Evolutionary conservation across 2,888 invertebrate species (phyloP), one percentile per base, ranked within the genome.

Genomic region (Embidobia sp.): DNA sequence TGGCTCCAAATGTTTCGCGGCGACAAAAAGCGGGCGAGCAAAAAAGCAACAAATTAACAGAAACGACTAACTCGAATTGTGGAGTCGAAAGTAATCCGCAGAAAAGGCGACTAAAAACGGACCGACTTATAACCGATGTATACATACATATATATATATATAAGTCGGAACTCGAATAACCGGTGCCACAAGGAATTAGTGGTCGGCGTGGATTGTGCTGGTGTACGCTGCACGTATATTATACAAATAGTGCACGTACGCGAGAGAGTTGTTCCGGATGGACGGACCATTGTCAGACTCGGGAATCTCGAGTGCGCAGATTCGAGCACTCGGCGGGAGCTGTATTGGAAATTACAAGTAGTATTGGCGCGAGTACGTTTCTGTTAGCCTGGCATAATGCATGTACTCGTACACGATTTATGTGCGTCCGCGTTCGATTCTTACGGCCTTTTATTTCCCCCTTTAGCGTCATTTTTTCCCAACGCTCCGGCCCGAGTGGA

Each of bases 321-420:
- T 77, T 81, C 81, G 78, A 81, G 81, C 80, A 79, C 81, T 82
- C 79, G 74, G 80, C 49, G 72, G 77, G 61, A 70, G 81, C 82
- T 82, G 84, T 84, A 84, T 84, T 84, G 83, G 79, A 81, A 79
- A 79, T 79, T 84, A 83, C 81, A 81, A 69, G 80, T 78, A 73
- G 64, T 76, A 76, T 76, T 75, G 76, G 73, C 72, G 35, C 67
- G 59, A 66, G 72, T 69, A 73, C 67, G 59, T 67, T 63, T 66
- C 70, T 78, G 67, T 76, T 53, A 61, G 61, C 44, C 53, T 42
- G 57, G 53, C 66, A 51, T 61, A 53, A 53, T 51, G 37, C 66
- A 46, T 27, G 48, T 61, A 61, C 48, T 29, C 46, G 46, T 48
- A 40, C 22, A 49, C 37, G 67, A 57, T 57, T 55, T 67, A 67